These are phyloP conservation scores for Cliona cf. orientalis DNA, from an alignment of 37 sponge, comb jelly and placozoan species.

Conservation along the genomic window DNA sequence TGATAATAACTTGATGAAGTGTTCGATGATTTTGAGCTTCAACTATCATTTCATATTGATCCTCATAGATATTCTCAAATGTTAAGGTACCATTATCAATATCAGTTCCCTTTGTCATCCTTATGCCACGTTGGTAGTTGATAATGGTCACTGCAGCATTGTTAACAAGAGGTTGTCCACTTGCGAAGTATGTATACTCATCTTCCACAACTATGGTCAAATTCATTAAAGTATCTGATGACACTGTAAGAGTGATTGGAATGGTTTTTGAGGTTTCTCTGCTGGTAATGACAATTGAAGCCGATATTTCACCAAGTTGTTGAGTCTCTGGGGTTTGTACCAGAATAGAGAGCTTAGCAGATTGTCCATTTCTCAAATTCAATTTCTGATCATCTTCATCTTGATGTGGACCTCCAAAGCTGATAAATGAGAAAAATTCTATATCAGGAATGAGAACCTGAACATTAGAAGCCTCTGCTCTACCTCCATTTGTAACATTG, in stretches of 20 bases:
- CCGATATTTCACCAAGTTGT: slow-evolving; percentile 18
- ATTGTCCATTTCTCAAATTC: slow-evolving; percentile 11
- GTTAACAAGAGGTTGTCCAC: slow-evolving; percentile 31
- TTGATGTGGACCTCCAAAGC: slow-evolving; percentile 13
- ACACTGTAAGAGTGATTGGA: slow-evolving; percentile 13
- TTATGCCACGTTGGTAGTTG: slow-evolving; percentile 12
- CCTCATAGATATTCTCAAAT: slow-evolving; percentile 37
- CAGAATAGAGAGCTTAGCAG: slow-evolving; percentile 21
- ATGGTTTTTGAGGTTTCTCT: not conserved
- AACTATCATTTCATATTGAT: slow-evolving; percentile 28
- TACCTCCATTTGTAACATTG: slow-evolving; percentile 43
- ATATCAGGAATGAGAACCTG: slow-evolving; percentile 9
- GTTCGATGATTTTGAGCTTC: slow-evolving; percentile 28
- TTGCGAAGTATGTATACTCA: slow-evolving; percentile 53
- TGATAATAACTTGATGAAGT: slow-evolving; percentile 4
- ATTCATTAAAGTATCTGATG: slow-evolving; percentile 29
- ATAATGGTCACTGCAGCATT: slow-evolving; percentile 27
- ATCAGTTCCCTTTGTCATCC: slow-evolving; percentile 11
- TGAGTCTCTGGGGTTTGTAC: not conserved
- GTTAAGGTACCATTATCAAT: slow-evolving; percentile 20
- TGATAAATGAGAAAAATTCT: slow-evolving; percentile 20
- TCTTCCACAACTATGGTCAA: slow-evolving; percentile 44
- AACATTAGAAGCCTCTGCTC: slow-evolving; percentile 17
- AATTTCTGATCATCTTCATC: not conserved
- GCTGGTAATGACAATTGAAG: not conserved